phyloP scores from a whole-genome alignment of 1,140 invertebrate species.

The Drosophila tsacasi region DNA sequence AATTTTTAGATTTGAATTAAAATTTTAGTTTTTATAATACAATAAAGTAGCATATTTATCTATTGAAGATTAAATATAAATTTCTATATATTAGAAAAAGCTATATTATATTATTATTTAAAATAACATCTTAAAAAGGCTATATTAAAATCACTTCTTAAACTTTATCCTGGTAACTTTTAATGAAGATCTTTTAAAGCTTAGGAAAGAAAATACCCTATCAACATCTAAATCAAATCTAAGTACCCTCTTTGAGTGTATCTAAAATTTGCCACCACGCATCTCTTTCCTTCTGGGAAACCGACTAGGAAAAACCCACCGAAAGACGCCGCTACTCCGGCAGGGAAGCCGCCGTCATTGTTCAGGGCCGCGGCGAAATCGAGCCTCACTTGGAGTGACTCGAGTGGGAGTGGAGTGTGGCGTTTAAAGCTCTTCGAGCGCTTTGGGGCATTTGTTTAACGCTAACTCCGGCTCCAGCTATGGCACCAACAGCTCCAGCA shows the following conservation, averaged over 20 bases:
- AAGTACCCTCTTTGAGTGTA: not conserved
- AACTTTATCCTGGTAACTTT: no score
- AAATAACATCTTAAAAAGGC: no score
- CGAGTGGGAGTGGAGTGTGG: constrained; percentile 58
- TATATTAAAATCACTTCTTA: no score
- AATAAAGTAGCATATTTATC: not conserved
- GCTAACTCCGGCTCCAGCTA: constrained; percentile 55
- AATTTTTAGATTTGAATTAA: no score
- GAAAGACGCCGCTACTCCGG: constrained; percentile 13
- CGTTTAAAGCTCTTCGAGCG: constrained; percentile 79
- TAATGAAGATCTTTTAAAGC: not conserved
- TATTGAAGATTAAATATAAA: not conserved
- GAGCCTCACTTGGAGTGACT: constrained; percentile 66
- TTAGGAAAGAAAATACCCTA: not conserved
- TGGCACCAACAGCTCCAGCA: constrained; percentile 2
- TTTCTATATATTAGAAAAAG: not conserved
- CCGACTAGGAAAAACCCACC: not conserved
- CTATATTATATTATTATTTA: no score
- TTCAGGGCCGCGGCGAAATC: constrained; percentile 71
- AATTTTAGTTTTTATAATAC: no score
- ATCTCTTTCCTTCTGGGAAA: not conserved
- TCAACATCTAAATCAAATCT: not conserved
- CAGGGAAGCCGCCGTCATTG: constrained; percentile 52
- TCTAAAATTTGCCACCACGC: constrained; percentile 22
- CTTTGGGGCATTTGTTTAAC: constrained; percentile 81